phyloP scores from a whole-genome alignment of 2,888 invertebrate species.

The Lithophane socia region DNA sequence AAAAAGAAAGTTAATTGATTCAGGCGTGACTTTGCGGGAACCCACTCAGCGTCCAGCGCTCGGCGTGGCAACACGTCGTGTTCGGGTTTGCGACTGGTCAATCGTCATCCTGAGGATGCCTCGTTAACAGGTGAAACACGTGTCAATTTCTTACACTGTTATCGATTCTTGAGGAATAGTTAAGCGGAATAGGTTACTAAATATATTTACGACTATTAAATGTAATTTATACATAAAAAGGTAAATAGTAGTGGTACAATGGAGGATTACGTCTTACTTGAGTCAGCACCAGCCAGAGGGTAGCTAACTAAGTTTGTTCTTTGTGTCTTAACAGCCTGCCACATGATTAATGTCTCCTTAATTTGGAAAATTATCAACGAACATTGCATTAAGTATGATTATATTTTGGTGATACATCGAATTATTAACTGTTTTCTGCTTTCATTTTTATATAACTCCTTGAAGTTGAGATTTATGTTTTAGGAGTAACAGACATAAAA shows the following conservation, averaged over 20 bases:
- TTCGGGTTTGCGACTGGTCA: too few relatives aligned
- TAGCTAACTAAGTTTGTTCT: constrained; percentile 53
- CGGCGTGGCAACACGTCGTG: too few relatives aligned
- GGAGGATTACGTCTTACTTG: constrained; percentile 44
- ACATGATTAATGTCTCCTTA: constrained; percentile 54
- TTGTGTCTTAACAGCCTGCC: constrained; percentile 57
- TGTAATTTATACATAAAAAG: not conserved
- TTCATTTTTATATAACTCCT: not conserved
- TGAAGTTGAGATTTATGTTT: not conserved
- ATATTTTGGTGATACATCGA: not conserved
- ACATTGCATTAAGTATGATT: constrained; percentile 11
- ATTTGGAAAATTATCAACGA: constrained; percentile 36
- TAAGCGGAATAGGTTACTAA: too few relatives aligned
- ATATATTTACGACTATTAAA: too few relatives aligned
- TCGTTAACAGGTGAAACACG: too few relatives aligned
- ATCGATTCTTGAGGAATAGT: too few relatives aligned
- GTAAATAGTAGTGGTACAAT: constrained; percentile 45
- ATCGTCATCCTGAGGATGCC: too few relatives aligned
- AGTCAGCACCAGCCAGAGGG: constrained; percentile 39
- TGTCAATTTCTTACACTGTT: too few relatives aligned
- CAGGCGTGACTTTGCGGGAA: too few relatives aligned
- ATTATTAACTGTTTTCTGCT: not conserved
- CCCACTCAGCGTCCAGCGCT: too few relatives aligned
- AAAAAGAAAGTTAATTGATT: not conserved
- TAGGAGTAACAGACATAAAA: too few relatives aligned